These are phyloP conservation scores for Conchocele bisecta DNA, from an alignment of 2,888 invertebrate genomes.

Conservation along the genomic window DNA sequence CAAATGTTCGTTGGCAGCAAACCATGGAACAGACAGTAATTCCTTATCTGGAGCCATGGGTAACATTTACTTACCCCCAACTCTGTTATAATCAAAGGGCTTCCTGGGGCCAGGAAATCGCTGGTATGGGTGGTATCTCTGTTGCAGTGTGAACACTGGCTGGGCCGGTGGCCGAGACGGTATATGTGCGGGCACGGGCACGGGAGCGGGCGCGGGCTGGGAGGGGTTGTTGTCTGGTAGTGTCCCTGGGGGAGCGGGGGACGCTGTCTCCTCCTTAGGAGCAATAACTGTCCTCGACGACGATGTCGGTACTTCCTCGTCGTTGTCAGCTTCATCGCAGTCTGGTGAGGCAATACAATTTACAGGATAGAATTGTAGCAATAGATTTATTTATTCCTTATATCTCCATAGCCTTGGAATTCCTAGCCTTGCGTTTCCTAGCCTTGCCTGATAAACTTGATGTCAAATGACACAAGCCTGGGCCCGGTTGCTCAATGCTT, in stretches of 20 bases:
- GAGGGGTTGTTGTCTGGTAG: slow-evolving; percentile 67
- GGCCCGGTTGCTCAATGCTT: too few species aligned
- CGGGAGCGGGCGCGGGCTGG: slow-evolving; percentile 44
- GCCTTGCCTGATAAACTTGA: too few species aligned
- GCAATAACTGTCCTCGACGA: slow-evolving; percentile 55
- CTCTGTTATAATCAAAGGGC: slow-evolving; percentile 73
- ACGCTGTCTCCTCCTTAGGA: slow-evolving; percentile 52
- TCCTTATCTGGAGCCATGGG: too few species aligned
- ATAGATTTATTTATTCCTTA: too few species aligned
- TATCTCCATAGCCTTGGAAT: too few species aligned
- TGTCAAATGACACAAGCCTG: too few species aligned
- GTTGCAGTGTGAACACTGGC: slow-evolving; percentile 14
- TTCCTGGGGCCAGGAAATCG: slow-evolving; percentile 62
- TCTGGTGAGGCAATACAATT: too few species aligned
- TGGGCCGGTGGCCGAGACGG: not conserved
- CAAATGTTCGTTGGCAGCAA: too few species aligned
- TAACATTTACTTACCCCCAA: slow-evolving; percentile 69
- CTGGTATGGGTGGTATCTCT: slow-evolving; percentile 52
- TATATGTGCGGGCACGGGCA: slow-evolving; percentile 22
- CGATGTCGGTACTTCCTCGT: slow-evolving; percentile 31
- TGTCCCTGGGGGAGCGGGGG: slow-evolving; percentile 49
- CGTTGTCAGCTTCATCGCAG: slow-evolving; percentile 32
- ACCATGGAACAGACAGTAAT: too few species aligned
- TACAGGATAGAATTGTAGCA: too few species aligned
- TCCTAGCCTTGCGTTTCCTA: too few species aligned